Evolutionary conservation across 1,140 invertebrate species (phyloP), one percentile per base, ranked within the genome.

Genomic region (Drosophila chauvacae): DNA sequence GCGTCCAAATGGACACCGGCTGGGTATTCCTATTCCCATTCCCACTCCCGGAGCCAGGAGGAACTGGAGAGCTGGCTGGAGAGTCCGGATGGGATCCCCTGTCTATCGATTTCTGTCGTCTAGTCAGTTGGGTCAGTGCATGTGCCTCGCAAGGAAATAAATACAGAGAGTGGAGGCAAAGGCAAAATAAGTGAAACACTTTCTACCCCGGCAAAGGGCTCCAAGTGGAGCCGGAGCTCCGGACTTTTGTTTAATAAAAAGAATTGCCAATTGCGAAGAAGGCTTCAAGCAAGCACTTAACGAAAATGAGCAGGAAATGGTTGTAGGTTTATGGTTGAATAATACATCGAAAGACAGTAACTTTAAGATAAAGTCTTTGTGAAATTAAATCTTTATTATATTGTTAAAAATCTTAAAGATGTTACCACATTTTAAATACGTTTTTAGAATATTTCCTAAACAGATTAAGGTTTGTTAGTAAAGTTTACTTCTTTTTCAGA

Each of bases 71-170:
- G 37, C 37, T 39, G 14, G 7, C 6, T 39, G 16, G 53, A 44
- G 26, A 30, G 28, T 56, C 47, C 77, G 53, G 44, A 28, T 68
- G 51, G 65, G 58, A 68, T 69, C 51, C 59, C 75, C 70, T 57
- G 80, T 60, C 84, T 88, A 88, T 88, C 84, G 84, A 88, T 88
- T 88, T 90, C 81, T 81, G 69, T 88, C 78, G 80, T 77, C 75
- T 73, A 59, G 75, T 65, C 77, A 45, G 61, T 68, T 85, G 79
- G 82, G 82, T 85, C 82, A 85, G 62, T 59, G 75, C 59, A 81
- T 85, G 76, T 48, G 65, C 35, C 57, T 20, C n/a, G 65, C 65
- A 71, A 72, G 44, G 53, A 71, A 71, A 72, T 59, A 59, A 72
- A 51, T 35, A 50, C 51, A 42, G 48, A 55, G 30, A 20, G 26